Base-by-base conservation (phyloP, 2,888 invertebrate species). In the Drosophila emarginata region DNA sequence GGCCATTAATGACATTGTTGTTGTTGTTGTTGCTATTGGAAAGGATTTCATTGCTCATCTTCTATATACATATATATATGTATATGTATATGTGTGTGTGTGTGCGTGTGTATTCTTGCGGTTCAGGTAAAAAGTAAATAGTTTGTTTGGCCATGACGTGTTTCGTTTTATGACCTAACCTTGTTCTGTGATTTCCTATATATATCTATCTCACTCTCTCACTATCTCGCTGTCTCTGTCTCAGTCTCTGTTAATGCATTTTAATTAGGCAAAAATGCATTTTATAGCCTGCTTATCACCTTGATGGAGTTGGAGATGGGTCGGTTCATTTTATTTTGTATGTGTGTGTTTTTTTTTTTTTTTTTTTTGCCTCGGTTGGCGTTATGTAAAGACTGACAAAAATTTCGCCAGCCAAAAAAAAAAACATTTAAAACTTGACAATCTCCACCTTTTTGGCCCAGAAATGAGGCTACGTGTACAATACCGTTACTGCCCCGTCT, bases 31-130 rank as follows among this genome's bases (percentile, higher is more conserved):
- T 70, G 80, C 76, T 70, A 76, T 86, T 86, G 67, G 83, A 87
- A 87, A 82, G 82, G 87, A 87, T 84, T 87, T 81, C 87, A 73
- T 87, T 80, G 81, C 79, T 81, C 81, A 79, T 79, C 76, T 60
- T 62, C 54, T 9, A 5, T 28, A 5, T 28, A 28, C 4, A 5
- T 28, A 28, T 6, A 5, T 28, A 5, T 6, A 28, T 28, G 4
- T 6, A 5, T 28, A 5, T 28, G 28, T 28, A 5, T 28, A 4
- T 23, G 28, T 28, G 28, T 28, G 28, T 28, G 28, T 28, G 28
- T 28, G 28, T 28, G 6, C 4, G 28, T 32, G 11, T 9, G 32
- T 9, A 32, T 32, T 9, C 53, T 61, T 45, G 18, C 18, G 68
- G 59, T 56, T 32, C 76, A 76, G 79, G 76, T 79, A 81, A 76